Conservation (phyloP, 1,140 invertebrate species). For the Hylyphantes graminicola region DNA sequence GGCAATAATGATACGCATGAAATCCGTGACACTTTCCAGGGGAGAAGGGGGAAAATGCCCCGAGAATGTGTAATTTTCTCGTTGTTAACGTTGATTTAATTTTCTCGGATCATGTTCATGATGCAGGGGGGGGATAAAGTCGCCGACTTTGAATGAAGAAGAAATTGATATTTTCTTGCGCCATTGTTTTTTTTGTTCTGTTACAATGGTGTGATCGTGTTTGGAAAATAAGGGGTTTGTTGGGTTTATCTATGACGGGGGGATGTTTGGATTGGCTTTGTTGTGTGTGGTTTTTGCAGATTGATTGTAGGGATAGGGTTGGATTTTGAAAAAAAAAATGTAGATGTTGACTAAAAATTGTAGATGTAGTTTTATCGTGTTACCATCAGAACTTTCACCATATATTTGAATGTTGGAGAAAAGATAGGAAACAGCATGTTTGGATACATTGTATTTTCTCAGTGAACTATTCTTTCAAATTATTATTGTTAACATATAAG, state of each 20-base stretch:
- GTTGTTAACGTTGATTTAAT: conserved; percentile 56
- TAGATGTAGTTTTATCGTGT: too few species aligned
- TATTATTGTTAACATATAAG: too few species aligned
- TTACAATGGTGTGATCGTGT: not conserved
- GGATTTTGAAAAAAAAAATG: too few species aligned
- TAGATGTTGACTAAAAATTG: too few species aligned
- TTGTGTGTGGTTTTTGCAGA: too few species aligned
- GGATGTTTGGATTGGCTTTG: too few species aligned
- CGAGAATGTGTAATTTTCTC: conserved; percentile 48
- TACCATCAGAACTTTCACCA: too few species aligned
- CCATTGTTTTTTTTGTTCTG: not conserved
- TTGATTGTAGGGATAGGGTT: too few species aligned
- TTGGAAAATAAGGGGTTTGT: not conserved
- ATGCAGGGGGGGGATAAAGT: not conserved
- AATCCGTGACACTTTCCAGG: conserved; percentile 29
- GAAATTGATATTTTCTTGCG: conserved; percentile 7
- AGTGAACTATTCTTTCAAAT: too few species aligned
- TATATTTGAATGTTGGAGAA: too few species aligned
- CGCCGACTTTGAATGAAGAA: not conserved
- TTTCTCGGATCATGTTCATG: conserved; percentile 45
- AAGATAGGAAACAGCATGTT: too few species aligned
- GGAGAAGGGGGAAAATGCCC: not conserved
- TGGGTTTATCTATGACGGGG: not conserved
- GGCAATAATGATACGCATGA: conserved; percentile 40
- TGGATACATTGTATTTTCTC: too few species aligned